Evolutionary conservation across 1,140 invertebrate species (phyloP).

Genomic region (Drosophila mauritiana): DNA sequence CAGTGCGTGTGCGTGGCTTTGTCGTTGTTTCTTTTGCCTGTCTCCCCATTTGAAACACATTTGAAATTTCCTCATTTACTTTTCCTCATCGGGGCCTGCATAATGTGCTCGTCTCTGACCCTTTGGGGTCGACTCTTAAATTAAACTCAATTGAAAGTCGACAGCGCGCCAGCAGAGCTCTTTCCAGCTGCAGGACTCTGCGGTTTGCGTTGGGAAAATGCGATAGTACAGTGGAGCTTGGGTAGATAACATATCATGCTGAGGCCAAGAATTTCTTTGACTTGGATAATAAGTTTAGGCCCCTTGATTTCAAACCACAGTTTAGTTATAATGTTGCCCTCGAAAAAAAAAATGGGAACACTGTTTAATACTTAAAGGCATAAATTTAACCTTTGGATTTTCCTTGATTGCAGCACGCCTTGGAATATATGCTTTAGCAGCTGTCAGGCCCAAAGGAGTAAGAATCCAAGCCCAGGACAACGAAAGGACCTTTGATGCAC

Average conservation of each 20-base stretch:
- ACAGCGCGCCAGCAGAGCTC: constrained; percentile 12
- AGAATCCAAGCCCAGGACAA: constrained; percentile 26
- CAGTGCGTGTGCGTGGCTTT: constrained; percentile 48
- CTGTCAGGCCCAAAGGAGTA: constrained; percentile 28
- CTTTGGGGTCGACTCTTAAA: constrained; percentile 71
- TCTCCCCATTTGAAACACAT: constrained; percentile 74
- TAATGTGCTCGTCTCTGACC: constrained; percentile 72
- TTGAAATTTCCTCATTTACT: constrained; percentile 81
- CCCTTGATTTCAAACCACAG: too few species aligned
- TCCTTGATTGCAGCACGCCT: constrained; percentile 58
- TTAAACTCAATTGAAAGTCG: constrained; percentile 70
- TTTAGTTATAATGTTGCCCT: background rate
- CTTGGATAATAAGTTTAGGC: too few species aligned
- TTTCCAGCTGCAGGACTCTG: constrained; percentile 13
- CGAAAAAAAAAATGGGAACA: too few species aligned
- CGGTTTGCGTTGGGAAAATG: background rate
- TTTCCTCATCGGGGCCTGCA: constrained; percentile 59
- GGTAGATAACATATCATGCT: background rate
- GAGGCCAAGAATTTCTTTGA: too few species aligned
- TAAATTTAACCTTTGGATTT: constrained; percentile 20
- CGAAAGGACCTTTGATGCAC: constrained; percentile 32
- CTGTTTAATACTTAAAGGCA: background rate
- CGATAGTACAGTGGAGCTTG: constrained; percentile 7
- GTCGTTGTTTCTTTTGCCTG: constrained; percentile 36
- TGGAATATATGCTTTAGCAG: constrained; percentile 52